These are phyloP conservation scores for Chloroclysta siterata DNA, from an alignment of 2,888 invertebrate species.

Conservation along the genomic window DNA sequence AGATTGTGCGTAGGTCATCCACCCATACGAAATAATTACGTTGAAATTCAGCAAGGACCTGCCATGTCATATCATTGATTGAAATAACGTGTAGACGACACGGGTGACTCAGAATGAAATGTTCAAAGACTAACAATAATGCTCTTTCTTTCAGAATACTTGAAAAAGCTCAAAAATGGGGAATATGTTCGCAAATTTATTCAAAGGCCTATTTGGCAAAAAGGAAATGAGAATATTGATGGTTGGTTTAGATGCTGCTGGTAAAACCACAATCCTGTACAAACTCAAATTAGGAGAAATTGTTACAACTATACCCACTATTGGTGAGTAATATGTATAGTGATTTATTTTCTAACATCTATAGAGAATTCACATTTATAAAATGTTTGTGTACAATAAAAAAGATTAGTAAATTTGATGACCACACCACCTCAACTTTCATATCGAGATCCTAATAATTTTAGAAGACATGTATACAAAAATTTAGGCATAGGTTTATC, in stretches of 20 bases:
- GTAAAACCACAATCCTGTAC: conserved; percentile 99
- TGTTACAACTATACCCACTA: conserved; percentile 99
- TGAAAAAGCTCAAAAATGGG: conserved; percentile 92
- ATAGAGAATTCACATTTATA: no score
- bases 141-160: conserved; percentile 77
- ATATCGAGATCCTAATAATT: not conserved
- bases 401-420: not conserved
- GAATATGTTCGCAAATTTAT: conserved; percentile 98
- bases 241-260: conserved; percentile 99
- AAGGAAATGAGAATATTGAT: conserved; percentile 99
- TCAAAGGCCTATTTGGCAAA: conserved; percentile 99
- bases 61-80: conserved; percentile 85
- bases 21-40: conserved; percentile 46
- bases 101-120: conserved; percentile 76
- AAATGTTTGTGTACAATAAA: not conserved
- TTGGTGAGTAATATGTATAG: conserved; percentile 88
- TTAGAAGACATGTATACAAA: not conserved
- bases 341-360: no score
- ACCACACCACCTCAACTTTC: not conserved
- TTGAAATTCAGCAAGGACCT: conserved; percentile 64
- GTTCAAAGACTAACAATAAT: conserved; percentile 54
- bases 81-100: conserved; percentile 70
- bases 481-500: not conserved
- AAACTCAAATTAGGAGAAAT: conserved; percentile 99
- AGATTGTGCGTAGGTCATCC: conserved; percentile 10